Percentiles rank a stretch among this genome's conserved stretches.
These are phyloP conservation scores for Erythrolamprus reginae DNA, from an alignment of 2,113 vertebrate species.

Conservation along the genomic window DNA sequence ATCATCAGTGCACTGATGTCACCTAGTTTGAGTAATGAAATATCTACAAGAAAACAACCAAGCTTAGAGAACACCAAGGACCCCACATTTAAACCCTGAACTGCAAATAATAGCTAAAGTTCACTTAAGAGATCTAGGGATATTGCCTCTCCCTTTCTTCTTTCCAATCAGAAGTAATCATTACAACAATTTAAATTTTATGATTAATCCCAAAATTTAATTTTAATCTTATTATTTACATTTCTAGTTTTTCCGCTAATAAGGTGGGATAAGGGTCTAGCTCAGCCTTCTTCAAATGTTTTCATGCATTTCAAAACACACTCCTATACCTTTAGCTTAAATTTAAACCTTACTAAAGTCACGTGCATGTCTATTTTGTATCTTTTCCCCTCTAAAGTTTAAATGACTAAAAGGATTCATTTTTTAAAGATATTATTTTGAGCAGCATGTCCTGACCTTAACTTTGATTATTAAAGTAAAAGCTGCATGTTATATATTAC, in stretches of 20 bases:
- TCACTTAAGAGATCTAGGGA: background rate
- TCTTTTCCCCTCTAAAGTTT: background rate
- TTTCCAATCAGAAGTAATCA: background rate
- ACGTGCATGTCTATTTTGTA: background rate
- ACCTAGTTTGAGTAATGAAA: background rate
- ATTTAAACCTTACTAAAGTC: background rate
- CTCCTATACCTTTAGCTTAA: background rate
- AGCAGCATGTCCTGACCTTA: background rate
- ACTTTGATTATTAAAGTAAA: background rate
- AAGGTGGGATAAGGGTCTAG: background rate
- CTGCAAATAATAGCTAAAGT: background rate
- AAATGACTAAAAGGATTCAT: background rate
- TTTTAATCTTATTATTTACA: background rate
- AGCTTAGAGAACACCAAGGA: background rate
- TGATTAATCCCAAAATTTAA: background rate
- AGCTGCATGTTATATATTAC: background rate
- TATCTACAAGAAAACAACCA: background rate
- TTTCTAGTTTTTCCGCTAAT: background rate
- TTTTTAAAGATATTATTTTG: background rate
- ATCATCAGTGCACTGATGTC: background rate
- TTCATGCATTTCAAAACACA: background rate
- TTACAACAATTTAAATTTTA: background rate
- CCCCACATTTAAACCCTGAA: background rate
- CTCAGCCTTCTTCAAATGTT: background rate
- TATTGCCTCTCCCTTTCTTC: background rate